phyloP scores from a whole-genome alignment of 2,113 vertebrate genomes.

The Scalopus aquaticus region DNA sequence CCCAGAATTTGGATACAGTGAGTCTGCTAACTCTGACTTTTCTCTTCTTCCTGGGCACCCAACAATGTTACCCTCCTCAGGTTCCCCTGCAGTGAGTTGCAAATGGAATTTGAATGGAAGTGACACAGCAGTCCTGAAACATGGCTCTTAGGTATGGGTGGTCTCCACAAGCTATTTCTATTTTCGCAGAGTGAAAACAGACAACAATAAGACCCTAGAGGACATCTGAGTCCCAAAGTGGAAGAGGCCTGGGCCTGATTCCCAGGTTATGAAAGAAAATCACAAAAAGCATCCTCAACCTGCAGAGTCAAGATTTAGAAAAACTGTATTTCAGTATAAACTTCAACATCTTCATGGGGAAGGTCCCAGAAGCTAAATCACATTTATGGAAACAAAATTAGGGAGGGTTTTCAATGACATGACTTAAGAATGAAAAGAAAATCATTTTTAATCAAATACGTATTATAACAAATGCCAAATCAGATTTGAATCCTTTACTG shows the following conservation, averaged over 20 bases:
- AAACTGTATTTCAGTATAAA: background rate
- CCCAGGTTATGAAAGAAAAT: background rate
- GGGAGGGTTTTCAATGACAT: background rate
- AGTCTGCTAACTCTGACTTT: background rate
- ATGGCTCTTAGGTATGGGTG: background rate
- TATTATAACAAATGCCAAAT: conserved; percentile 13
- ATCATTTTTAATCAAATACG: background rate
- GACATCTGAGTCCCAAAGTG: background rate
- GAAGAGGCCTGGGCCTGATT: background rate
- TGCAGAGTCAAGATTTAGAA: background rate
- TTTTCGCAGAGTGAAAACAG: background rate
- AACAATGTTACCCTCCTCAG: background rate
- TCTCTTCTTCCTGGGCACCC: background rate
- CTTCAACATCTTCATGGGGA: background rate
- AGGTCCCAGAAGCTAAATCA: background rate
- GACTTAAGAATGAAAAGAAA: background rate
- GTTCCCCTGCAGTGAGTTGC: background rate
- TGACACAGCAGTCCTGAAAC: background rate
- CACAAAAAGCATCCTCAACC: background rate
- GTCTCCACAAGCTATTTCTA: background rate
- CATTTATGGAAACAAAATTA: background rate
- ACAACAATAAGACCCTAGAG: background rate
- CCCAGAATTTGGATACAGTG: background rate
- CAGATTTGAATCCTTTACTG: background rate
- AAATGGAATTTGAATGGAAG: background rate